These are phyloP conservation scores for Chymomyza costata DNA, from an alignment of 1,140 invertebrate species.

Conservation along the genomic window DNA sequence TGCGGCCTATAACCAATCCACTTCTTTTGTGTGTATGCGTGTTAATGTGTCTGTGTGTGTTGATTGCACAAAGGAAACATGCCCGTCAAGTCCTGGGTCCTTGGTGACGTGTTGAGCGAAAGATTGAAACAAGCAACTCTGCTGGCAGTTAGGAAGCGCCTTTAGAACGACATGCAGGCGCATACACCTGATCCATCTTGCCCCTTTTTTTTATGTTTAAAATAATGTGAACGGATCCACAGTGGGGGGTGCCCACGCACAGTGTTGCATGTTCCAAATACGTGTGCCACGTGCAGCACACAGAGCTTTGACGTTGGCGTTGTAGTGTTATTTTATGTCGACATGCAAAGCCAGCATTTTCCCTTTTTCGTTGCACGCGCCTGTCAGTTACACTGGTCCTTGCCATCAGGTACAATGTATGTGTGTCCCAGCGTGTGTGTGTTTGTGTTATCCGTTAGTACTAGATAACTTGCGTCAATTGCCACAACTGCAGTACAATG, in stretches of 20 bases:
- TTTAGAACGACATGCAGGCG: conserved; percentile 16
- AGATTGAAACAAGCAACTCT: conserved; percentile 46
- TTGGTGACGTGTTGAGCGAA: conserved; percentile 65
- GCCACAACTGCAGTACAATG: too few species aligned
- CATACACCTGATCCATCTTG: conserved; percentile 40
- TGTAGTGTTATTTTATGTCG: conserved; percentile 12
- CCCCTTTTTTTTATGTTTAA: too few species aligned
- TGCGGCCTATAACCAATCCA: conserved; percentile 7
- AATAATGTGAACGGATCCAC: conserved; percentile 6
- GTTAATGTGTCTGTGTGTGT: conserved; percentile 18
- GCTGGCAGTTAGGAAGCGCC: conserved; percentile 25
- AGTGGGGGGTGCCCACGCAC: background rate
- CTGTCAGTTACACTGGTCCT: too few species aligned
- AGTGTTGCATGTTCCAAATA: conserved; percentile 29
- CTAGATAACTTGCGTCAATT: too few species aligned
- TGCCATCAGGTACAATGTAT: too few species aligned
- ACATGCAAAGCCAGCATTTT: conserved; percentile 39
- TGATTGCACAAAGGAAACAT: conserved; percentile 62
- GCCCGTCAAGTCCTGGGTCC: conserved; percentile 66
- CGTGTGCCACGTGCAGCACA: conserved; percentile 24
- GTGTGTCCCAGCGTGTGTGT: too few species aligned
- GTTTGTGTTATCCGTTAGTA: too few species aligned
- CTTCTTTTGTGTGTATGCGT: background rate
- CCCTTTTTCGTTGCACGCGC: conserved; percentile 24
- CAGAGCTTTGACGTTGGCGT: conserved; percentile 7